Conservation (phyloP, 2,888 invertebrate genomes). For the Helleia helle region DNA sequence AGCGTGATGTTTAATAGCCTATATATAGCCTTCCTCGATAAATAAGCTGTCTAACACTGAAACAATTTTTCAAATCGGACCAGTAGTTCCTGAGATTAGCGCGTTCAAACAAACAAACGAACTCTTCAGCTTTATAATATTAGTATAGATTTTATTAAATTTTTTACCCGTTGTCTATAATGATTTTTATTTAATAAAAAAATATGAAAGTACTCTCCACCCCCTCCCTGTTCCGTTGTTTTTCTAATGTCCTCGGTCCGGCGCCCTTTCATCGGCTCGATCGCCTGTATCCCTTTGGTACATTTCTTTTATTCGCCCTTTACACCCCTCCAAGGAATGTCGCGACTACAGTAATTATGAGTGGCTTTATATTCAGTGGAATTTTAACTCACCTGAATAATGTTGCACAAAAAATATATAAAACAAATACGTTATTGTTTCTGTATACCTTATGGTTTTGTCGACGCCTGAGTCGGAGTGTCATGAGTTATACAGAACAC, state of each 20-base stretch:
- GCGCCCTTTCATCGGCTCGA: conserved; percentile 64
- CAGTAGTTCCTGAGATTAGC: too few relatives aligned
- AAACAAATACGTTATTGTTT: not conserved
- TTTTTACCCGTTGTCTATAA: too few relatives aligned
- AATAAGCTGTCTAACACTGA: too few relatives aligned
- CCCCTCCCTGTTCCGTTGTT: conserved; percentile 34
- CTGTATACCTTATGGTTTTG: not conserved
- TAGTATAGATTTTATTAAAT: too few relatives aligned
- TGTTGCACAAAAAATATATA: conserved; percentile 1
- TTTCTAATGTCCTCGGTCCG: conserved; percentile 51
- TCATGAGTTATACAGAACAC: not conserved
- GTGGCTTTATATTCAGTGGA: conserved; percentile 33
- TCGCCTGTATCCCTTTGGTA: conserved; percentile 61
- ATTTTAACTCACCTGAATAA: conserved; percentile 22
- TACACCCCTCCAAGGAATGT: conserved; percentile 47
- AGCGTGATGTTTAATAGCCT: too few relatives aligned
- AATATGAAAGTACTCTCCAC: conserved; percentile 27
- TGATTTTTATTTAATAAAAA: not conserved
- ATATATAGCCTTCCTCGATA: too few relatives aligned
- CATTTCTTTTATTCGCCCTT: conserved; percentile 62
- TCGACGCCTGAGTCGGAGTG: too few relatives aligned
- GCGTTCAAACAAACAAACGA: too few relatives aligned
- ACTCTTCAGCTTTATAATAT: too few relatives aligned
- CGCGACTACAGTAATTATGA: conserved; percentile 48
- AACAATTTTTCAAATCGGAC: too few relatives aligned